Percentiles rank a stretch among this genome's conserved stretches.
phyloP scores from a whole-genome alignment of 2,113 vertebrate genomes.

The Neopipo cinnamomea region DNA sequence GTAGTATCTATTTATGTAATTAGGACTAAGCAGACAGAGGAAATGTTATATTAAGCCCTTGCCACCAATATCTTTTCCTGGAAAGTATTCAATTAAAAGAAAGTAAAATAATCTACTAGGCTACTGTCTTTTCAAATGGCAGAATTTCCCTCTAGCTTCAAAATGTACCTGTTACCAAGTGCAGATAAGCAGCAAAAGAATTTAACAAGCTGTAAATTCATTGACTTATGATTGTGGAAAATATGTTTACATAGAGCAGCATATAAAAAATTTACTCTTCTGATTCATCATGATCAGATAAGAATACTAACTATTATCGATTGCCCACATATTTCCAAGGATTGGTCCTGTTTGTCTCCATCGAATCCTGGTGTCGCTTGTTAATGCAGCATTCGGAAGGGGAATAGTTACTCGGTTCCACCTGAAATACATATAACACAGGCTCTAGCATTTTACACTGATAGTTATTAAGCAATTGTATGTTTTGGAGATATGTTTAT shows the following conservation, averaged over 20 bases:
- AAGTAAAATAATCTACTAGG: neutral
- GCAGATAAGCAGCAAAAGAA: conserved; percentile 3
- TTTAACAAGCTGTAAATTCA: conserved; percentile 37
- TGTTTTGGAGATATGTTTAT: neutral
- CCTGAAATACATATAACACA: conserved; percentile 74
- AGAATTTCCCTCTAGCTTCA: neutral
- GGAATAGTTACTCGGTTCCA: conserved; percentile 96
- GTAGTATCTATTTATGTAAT: conserved; percentile 32
- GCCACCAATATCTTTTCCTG: conserved; percentile 1
- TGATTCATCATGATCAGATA: neutral
- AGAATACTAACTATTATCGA: conserved; percentile 90
- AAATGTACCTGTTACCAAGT: neutral
- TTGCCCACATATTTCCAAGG: conserved; percentile 93
- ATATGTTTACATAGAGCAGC: neutral
- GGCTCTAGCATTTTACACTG: neutral
- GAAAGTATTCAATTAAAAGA: neutral
- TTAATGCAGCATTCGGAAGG: conserved; percentile 91
- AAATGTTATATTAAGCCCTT: conserved; percentile 38
- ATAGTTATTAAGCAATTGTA: neutral
- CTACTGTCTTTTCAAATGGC: conserved; percentile 11
- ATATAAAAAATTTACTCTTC: conserved; percentile 14
- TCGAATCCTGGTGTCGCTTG: conserved; percentile 88
- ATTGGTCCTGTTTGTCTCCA: conserved; percentile 91
- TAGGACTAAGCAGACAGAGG: conserved; percentile 18
- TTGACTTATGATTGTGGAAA: conserved; percentile 33